These are phyloP conservation scores for Gastrophysa polygoni DNA, from an alignment of 2,888 invertebrate species.

Conservation along the genomic window DNA sequence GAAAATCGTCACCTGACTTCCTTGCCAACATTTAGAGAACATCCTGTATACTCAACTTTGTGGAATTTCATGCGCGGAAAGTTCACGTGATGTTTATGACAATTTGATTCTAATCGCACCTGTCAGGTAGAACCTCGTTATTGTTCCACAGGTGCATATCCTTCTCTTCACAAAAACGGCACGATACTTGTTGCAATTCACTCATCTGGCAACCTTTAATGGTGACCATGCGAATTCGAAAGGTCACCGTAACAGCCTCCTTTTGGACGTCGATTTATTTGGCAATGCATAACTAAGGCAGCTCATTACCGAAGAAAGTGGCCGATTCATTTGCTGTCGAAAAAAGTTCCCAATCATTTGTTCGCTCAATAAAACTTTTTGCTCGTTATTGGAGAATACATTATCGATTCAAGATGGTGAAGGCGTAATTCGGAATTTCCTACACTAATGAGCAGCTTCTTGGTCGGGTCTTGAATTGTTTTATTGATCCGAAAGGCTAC, in stretches of 20 bases:
- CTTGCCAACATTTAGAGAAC: no score
- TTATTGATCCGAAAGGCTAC: background rate
- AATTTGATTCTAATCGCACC: background rate
- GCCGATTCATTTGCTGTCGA: conserved; percentile 13
- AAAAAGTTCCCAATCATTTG: conserved; percentile 18
- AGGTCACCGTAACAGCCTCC: conserved; percentile 29
- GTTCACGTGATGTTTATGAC: no score
- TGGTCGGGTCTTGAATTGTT: background rate
- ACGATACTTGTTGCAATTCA: background rate
- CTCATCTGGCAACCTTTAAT: conserved; percentile 21
- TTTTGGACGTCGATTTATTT: conserved; percentile 27
- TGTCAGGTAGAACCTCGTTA: background rate
- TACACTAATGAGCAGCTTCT: conserved; percentile 1
- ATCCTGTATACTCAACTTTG: no score
- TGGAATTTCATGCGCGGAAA: no score
- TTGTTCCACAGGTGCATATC: background rate
- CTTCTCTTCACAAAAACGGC: background rate
- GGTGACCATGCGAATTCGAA: conserved; percentile 34
- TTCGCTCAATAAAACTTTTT: conserved; percentile 16
- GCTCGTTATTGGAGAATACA: conserved; percentile 23
- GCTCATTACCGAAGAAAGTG: conserved; percentile 28
- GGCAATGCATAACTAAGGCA: conserved; percentile 10
- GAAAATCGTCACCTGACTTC: no score
- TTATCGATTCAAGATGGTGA: conserved; percentile 15
- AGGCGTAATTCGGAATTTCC: conserved; percentile 15